Percentiles rank a stretch among this genome's conserved stretches.
Evolutionary conservation across 2,888 invertebrate genomes (phyloP).

Genomic region (Orthosia incerta): DNA sequence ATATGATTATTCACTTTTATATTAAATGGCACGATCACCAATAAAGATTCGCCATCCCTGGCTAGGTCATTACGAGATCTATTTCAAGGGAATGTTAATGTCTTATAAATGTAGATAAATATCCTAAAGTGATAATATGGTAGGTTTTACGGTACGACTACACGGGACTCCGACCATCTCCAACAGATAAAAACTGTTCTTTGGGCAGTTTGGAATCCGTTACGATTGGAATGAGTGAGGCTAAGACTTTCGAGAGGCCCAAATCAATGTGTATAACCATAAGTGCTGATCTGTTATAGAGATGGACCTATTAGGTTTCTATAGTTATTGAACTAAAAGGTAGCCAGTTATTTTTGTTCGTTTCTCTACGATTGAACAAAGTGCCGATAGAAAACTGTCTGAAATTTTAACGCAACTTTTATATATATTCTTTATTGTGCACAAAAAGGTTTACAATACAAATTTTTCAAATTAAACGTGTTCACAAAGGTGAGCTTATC

Average conservation of each 20-base stretch:
- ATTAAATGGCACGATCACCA: no score
- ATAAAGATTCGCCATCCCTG: no score
- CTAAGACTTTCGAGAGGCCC: not conserved
- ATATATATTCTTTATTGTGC: no score
- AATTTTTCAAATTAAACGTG: no score
- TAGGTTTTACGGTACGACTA: constrained; percentile 20
- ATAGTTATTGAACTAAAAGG: not conserved
- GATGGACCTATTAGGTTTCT: not conserved
- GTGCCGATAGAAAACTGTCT: not conserved
- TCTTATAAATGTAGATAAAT: constrained; percentile 23
- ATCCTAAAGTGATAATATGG: constrained; percentile 26
- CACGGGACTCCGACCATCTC: not conserved
- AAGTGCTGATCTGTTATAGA: constrained; percentile 6
- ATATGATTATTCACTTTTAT: no score
- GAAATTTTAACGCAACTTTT: no score
- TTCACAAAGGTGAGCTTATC: no score
- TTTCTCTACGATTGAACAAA: not conserved
- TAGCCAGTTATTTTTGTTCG: not conserved
- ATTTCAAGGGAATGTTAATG: not conserved
- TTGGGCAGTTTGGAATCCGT: constrained; percentile 16
- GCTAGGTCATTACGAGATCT: not conserved
- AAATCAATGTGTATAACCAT: constrained; percentile 16
- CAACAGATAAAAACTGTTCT: constrained; percentile 22
- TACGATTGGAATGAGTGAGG: not conserved
- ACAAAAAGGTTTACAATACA: no score